A percentile compares a stretch with the other conserved stretches of the same genome.
Conservation (phyloP, 2,113 vertebrate species). For the Neodontobutis hainanensis region DNA sequence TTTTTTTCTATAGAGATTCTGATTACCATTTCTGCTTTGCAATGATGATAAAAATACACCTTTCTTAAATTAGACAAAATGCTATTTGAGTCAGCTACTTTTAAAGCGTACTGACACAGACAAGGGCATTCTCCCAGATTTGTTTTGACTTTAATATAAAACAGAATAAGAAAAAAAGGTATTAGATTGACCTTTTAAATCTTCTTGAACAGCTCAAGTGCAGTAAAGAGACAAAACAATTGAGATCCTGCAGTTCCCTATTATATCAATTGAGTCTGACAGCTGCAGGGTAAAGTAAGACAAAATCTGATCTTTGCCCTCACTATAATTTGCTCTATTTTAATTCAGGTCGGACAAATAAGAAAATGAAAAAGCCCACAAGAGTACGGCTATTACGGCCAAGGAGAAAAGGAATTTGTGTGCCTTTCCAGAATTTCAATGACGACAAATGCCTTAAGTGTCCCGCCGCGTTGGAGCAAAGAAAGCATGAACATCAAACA, state of each 20-base stretch:
- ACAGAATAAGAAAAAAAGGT: slow-evolving; percentile 26
- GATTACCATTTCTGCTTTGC: slow-evolving; percentile 28
- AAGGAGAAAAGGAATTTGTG: slow-evolving; percentile 43
- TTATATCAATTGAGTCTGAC: slow-evolving; percentile 53
- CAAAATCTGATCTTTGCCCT: slow-evolving; percentile 68
- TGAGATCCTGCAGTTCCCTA: slow-evolving; percentile 19
- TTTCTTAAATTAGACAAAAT: slow-evolving; percentile 43
- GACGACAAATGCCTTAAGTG: slow-evolving; percentile 32
- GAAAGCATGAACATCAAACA: slow-evolving; percentile 7
- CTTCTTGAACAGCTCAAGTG: slow-evolving; percentile 32
- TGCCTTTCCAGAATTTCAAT: slow-evolving; percentile 49
- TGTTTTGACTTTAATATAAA: slow-evolving; percentile 55
- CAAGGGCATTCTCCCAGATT: slow-evolving; percentile 55
- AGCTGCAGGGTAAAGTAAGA: slow-evolving; percentile 56
- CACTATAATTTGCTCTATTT: slow-evolving; percentile 67
- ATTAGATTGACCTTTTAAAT: slow-evolving; percentile 69
- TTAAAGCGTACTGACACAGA: slow-evolving; percentile 80
- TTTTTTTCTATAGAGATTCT: background rate
- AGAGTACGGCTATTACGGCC: slow-evolving; percentile 38
- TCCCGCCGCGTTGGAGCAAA: background rate
- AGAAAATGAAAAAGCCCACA: slow-evolving; percentile 47
- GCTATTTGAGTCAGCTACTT: slow-evolving; percentile 30
- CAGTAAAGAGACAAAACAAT: slow-evolving; percentile 37
- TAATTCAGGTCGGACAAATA: slow-evolving; percentile 61
- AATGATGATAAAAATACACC: slow-evolving; percentile 45